Base-by-base conservation (phyloP, 2,888 invertebrate genomes). In the Brenthis ino region DNA sequence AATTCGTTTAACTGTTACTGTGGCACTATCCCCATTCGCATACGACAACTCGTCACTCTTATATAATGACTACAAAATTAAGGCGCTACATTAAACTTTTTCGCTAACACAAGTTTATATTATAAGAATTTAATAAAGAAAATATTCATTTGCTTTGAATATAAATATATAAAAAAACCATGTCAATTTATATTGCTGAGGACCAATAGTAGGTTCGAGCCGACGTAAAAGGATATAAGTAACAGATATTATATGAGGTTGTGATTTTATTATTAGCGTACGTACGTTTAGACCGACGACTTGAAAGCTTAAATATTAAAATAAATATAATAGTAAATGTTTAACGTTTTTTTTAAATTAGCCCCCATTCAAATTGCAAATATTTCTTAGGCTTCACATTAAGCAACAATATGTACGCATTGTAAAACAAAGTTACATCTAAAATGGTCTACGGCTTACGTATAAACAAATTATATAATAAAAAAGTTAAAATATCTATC, bases 231-330 rank as follows among this genome's bases (percentile, higher is more conserved):
- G 13, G 14, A 20, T 28, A 54, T 20, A 20, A 20, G 11, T 13
- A 54, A 54, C 20, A 54, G 11, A 43, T 43, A 43, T 43, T 11
- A 43, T 11, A 43, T 43, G 8, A 43, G 28, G 4, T 3, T 16
- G 6, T 12, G 13, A 2, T 28, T 1, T 24, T 43, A 11, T 43
- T 43, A 43, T 11, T 43, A 43, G 37, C 37, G 1, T 43, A 43
- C 11, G 8, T 2, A 43, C 37, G 37, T 48, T 60, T 60, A 60
- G 58, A 60, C 58, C 58, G 58, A 60, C 6, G 47, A n/a, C 48
- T 58, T 24, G 47, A 58, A 16, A 47, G 20, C 14, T 60, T 48
- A 60, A 28, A 55, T 33, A 55, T 14, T 33, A 33, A 55, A 28
- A 55, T 33, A 13, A 57, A 8, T 14, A 48, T 24, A 43, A 58